Base-by-base conservation (phyloP, 2,113 vertebrate genomes). In the Halcyon malimbica region DNA sequence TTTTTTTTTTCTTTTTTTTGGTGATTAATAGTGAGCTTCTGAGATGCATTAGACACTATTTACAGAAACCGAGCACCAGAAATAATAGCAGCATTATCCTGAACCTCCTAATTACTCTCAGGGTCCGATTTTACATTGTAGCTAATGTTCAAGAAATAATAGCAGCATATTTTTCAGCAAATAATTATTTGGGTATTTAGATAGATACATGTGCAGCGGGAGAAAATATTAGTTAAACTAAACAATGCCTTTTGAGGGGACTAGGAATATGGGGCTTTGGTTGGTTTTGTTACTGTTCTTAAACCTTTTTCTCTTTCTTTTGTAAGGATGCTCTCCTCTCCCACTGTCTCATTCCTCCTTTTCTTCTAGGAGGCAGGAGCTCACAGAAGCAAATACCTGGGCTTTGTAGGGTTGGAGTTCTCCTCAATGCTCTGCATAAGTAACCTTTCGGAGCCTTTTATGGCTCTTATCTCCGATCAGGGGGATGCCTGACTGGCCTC, bases 51-150 rank as follows among this genome's bases (percentile, higher is more conserved):
- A 94, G 79, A 89, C 95, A 95, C 83, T 89, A 81, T 96, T 96
- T 95, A 96, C 86, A 93, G 93, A 86, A 89, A 35, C 60, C 56
- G 67, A 97, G 93, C 85, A 70, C 54, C 84, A 91, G 93, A 95
- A 96, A 96, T 96, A 91, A 92, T 91, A 91, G 95, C 73, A 97
- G 67, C 82, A 94, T 96, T 96, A 97, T 97, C 93, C 76, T 79
- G 87, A 95, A 96, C 74, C 73, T 96, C 94, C 2, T 97, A 96
- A 97, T 97, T 97, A 96, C 85, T 97, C 87, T 90, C 56, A 90
- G 77, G 56, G 84, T 91, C 87, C 84, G 90, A 87, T 97, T 97
- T 96, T 96, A 87, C 62, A 35, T 87, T 93, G 51, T 95, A 44
- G 81, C 79, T 96, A 41, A 96, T 91, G 60, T 79, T 96, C 87